Evolutionary conservation across 2,888 invertebrate genomes (phyloP).

Genomic region (Drosophila melanosoma): DNA sequence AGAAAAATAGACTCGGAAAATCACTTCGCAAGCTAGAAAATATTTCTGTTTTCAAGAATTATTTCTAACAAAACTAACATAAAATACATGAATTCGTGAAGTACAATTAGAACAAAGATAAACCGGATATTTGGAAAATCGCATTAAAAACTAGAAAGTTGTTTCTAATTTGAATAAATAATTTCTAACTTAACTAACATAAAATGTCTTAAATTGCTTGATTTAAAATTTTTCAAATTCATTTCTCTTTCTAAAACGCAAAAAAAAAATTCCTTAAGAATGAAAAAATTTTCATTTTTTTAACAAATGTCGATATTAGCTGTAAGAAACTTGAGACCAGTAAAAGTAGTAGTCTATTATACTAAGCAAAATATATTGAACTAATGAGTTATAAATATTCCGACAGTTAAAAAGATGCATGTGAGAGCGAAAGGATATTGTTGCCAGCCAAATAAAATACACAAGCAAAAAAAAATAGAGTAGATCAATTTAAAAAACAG

Average conservation of each 20-base stretch:
- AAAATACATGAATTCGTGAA: not conserved
- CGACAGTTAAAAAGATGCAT: not conserved
- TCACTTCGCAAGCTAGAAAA: too few relatives aligned
- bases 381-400: not conserved
- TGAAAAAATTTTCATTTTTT: not conserved
- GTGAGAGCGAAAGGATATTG: slow-evolving; percentile 5
- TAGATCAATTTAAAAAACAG: not conserved
- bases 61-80: too few relatives aligned
- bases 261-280: not conserved
- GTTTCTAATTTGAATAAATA: not conserved
- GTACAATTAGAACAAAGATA: not conserved
- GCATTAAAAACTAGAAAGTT: not conserved
- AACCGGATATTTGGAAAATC: not conserved
- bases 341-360: not conserved
- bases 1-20: too few relatives aligned
- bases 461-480: not conserved
- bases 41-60: too few relatives aligned
- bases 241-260: not conserved
- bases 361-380: not conserved
- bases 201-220: too few relatives aligned
- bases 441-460: not conserved
- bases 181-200: not conserved
- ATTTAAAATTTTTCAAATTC: too few relatives aligned
- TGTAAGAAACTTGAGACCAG: not conserved
- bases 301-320: not conserved